Evolutionary conservation across 2,888 invertebrate species (phyloP), one percentile per base, ranked within the genome.

Genomic region (Aplocera efformata): DNA sequence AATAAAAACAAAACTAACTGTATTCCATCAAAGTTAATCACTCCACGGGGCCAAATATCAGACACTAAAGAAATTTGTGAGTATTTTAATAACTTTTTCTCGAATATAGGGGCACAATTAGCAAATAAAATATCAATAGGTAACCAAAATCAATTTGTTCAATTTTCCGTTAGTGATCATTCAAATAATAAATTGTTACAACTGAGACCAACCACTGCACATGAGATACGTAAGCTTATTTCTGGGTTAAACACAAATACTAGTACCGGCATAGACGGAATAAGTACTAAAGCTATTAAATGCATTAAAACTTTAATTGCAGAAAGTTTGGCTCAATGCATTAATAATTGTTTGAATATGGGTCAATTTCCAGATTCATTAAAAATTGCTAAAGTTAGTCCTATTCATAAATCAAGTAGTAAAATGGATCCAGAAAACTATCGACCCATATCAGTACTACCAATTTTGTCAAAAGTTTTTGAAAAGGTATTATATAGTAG

Each of bases 1-100:
- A 56, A 53, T 11, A 58, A 53, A 41, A 25, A 10, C 1, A 22
- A 29, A 24, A 13, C 28, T 23, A 22, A 6, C 4, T 29, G 29
- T 30, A 28, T n/a, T 22, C 28, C 35, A 6, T 7, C 35, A 35
- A 35, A 35, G 22, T 22, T 35, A 1, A 7, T 36, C 5, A 17
- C 13, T 17, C 13, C 2, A 17, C 13, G 5, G 3, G 13, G 9
- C 28, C 23, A 9, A 7, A 10, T 34, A 26, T 17, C 26, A 9
- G 21, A 34, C 6, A 1, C 5, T 6, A 7, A 26, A 1, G 6
- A 10, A 6, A 10, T 34, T 1, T 34, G 33, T 17, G 33, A 34
- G 10, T 1, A 1, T 1, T 34, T 34, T 7, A 34, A 34, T 7
- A 0, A 7, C 1, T 34, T 10, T n/a, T 34, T 34, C 10, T 20